Evolutionary conservation across 2,113 vertebrate species (phyloP), one percentile per base, ranked within the genome.

Genomic region (Rhinogobius similis): DNA sequence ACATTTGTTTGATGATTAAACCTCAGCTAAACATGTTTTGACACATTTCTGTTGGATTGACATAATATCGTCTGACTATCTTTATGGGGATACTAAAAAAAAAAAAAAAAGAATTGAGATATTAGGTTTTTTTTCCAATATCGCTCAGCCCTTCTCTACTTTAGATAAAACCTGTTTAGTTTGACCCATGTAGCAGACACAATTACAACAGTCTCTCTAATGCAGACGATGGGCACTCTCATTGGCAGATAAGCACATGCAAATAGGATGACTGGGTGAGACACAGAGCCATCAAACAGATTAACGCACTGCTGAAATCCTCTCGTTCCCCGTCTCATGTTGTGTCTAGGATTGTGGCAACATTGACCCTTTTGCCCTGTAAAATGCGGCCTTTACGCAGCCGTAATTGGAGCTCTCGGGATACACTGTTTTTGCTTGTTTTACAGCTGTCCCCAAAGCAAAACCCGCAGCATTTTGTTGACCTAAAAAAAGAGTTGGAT

Each of bases 251-350:
- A 89, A 89, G 68, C 87, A 72, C 77, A 82, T 84, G 53, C 73
- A 89, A 90, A 90, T 79, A 81, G 90, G 89, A 90, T 90, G 89
- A 89, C 84, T 73, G 76, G 82, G 82, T 72, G 78, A 83, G 84
- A 84, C 77, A 85, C 75, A 67, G 78, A 38, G 41, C 84, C 81
- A 83, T 90, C 83, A 86, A 81, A 80, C 79, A 87, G 89, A 90
- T 89, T 90, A 89, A 84, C 72, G 14, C 65, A 43, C 72, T 63
- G 59, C 64, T 82, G 71, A 78, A 80, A 81, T 84, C 86, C 81
- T 55, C 78, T 75, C 72, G 73, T 75, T 82, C 72, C 68, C 65
- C 72, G 5, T 85, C 77, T 78, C 27, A 5, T 84, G 79, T 87
- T 85, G 79, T 77, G 77, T 65, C 76, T 83, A 20, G 67, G 41